phyloP scores from a whole-genome alignment of 2,113 vertebrate species.

The Sturnus vulgaris region DNA sequence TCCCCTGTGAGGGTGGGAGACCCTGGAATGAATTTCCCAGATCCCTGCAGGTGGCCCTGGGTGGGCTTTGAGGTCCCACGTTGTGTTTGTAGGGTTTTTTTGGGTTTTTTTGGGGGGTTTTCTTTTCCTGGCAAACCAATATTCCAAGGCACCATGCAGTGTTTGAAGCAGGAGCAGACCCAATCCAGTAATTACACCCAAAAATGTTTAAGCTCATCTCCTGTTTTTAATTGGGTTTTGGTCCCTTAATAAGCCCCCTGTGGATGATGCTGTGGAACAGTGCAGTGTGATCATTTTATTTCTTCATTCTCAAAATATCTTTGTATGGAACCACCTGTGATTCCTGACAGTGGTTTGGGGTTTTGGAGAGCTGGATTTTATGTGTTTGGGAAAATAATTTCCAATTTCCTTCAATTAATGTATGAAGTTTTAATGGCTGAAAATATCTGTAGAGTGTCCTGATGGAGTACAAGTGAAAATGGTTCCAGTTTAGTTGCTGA shows the following conservation, averaged over 20 bases:
- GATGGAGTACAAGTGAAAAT: background rate
- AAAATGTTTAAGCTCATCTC: background rate
- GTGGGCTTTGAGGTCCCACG: accelerated
- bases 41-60: background rate
- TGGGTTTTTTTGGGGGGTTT: background rate
- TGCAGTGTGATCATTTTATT: background rate
- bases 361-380: background rate
- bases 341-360: background rate
- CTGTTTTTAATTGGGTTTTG: background rate
- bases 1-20: background rate
- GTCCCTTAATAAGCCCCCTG: background rate
- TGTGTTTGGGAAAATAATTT: background rate
- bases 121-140: background rate
- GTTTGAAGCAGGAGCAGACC: background rate
- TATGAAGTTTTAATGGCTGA: background rate
- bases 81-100: background rate
- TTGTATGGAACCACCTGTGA: background rate
- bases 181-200: background rate
- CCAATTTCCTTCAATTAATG: background rate
- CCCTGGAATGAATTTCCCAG: background rate
- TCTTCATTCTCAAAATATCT: background rate
- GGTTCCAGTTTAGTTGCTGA: background rate
- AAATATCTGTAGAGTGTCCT: background rate
- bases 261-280: background rate
- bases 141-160: background rate